Conservation (phyloP, 2,888 invertebrate genomes). For the Encarsia formosa region DNA sequence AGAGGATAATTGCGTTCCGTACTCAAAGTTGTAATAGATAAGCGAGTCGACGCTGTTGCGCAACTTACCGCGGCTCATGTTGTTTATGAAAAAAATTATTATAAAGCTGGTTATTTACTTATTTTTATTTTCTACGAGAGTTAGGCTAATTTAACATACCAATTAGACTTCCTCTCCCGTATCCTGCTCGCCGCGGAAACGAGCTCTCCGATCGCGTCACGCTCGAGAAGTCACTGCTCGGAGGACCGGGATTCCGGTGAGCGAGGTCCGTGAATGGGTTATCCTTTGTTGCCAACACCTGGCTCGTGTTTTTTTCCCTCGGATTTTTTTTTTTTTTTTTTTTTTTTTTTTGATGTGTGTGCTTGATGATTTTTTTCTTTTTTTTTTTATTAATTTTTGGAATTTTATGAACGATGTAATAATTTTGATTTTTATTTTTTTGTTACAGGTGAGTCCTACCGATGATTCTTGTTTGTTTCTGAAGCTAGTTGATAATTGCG, state of each 20-base stretch:
- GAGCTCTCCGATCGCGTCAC: slow-evolving; percentile 4
- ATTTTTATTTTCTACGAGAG: too few relatives aligned
- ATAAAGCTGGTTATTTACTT: too few relatives aligned
- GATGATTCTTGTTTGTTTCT: too few relatives aligned
- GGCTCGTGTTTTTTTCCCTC: not conserved
- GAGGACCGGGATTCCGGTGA: slow-evolving; percentile 27
- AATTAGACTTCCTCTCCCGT: too few relatives aligned
- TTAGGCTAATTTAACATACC: too few relatives aligned
- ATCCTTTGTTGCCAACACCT: not conserved
- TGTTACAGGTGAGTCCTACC: slow-evolving; percentile 21
- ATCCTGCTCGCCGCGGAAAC: too few relatives aligned
- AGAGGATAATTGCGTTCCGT: too few relatives aligned
- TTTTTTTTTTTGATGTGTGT: not conserved
- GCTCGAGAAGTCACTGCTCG: slow-evolving; percentile 24
- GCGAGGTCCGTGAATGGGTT: slow-evolving; percentile 4
- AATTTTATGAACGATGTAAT: not conserved
- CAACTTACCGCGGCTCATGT: too few relatives aligned
- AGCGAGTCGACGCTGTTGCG: too few relatives aligned
- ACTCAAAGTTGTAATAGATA: too few relatives aligned
- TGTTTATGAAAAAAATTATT: too few relatives aligned
- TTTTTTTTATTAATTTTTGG: slow-evolving; percentile 6
- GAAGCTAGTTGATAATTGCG: too few relatives aligned
- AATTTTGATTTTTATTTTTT: slow-evolving; percentile 5
- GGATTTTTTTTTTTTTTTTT: not conserved
- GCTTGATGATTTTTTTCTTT: not conserved